A percentile compares a stretch with the other conserved stretches of the same genome.
Conservation (phyloP, 2,888 invertebrate species). For the Tolmerus cingulatus region DNA sequence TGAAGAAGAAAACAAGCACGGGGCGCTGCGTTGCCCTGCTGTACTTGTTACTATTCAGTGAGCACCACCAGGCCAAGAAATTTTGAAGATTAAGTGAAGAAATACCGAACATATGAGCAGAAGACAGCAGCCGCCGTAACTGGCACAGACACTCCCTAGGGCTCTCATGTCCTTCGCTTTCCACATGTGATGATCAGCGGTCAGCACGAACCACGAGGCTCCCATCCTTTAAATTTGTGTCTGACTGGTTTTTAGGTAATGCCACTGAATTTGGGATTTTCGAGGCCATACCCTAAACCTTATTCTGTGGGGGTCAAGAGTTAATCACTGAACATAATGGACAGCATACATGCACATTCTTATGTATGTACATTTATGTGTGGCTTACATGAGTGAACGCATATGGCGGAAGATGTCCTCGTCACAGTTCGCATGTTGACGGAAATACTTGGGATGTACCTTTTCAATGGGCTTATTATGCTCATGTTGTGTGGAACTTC, state of each 20-base stretch:
- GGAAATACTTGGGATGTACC: neutral
- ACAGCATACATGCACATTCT: neutral
- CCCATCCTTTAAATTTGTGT: neutral
- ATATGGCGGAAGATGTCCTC: neutral
- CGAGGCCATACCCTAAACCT: neutral
- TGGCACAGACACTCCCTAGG: neutral
- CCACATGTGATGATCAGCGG: neutral
- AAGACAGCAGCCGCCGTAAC: neutral
- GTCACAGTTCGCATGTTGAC: neutral
- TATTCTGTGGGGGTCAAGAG: neutral
- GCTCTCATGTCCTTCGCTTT: neutral
- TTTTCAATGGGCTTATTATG: neutral
- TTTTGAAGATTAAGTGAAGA: neutral
- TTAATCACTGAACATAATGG: neutral
- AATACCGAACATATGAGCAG: neutral
- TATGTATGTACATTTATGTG: neutral
- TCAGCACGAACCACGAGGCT: neutral
- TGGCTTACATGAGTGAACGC: neutral
- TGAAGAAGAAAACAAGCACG: neutral
- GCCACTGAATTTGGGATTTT: neutral
- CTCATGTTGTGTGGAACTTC: neutral
- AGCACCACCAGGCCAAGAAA: conserved; percentile 1
- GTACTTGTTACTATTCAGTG: conserved; percentile 22
- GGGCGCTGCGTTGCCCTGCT: neutral
- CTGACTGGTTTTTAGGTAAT: neutral